These are phyloP conservation scores for Pheosia tremula DNA, from an alignment of 2,888 invertebrate species.

Conservation along the genomic window DNA sequence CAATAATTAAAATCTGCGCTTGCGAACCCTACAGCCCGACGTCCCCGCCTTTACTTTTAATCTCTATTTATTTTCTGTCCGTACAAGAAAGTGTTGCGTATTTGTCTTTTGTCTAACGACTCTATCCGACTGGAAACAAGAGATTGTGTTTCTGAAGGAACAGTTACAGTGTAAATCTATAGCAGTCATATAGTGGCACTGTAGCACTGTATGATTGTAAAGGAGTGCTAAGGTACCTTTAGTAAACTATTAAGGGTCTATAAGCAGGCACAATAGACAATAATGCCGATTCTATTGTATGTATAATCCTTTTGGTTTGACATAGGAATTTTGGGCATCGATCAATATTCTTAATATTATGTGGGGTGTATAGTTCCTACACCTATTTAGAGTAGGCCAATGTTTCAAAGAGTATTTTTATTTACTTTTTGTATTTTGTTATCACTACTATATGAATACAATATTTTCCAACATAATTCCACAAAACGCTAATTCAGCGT, in stretches of 20 bases:
- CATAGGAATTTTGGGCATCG: too few species aligned
- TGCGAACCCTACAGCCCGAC: constrained; percentile 53
- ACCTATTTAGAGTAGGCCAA: too few species aligned
- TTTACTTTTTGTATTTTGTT: not conserved
- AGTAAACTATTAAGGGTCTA: too few species aligned
- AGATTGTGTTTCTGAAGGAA: constrained; percentile 49
- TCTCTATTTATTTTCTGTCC: constrained; percentile 71
- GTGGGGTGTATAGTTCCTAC: too few species aligned
- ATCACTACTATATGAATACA: not conserved
- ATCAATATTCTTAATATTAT: too few species aligned
- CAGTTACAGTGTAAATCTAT: constrained; percentile 40
- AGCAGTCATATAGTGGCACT: constrained; percentile 8
- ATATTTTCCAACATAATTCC: constrained; percentile 13
- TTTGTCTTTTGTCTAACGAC: constrained; percentile 74
- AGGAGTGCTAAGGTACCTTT: not conserved
- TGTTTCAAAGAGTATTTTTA: too few species aligned
- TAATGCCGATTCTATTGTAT: too few species aligned
- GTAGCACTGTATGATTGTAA: not conserved
- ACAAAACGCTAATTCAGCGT: constrained; percentile 46
- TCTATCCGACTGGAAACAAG: constrained; percentile 60
- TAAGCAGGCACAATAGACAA: too few species aligned
- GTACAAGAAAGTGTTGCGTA: constrained; percentile 68
- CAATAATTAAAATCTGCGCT: not conserved
- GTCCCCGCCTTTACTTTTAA: constrained; percentile 68
- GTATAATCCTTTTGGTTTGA: too few species aligned